These are phyloP conservation scores for Tyrophagus putrescentiae DNA, from an alignment of 1,140 invertebrate genomes.

Conservation along the genomic window DNA sequence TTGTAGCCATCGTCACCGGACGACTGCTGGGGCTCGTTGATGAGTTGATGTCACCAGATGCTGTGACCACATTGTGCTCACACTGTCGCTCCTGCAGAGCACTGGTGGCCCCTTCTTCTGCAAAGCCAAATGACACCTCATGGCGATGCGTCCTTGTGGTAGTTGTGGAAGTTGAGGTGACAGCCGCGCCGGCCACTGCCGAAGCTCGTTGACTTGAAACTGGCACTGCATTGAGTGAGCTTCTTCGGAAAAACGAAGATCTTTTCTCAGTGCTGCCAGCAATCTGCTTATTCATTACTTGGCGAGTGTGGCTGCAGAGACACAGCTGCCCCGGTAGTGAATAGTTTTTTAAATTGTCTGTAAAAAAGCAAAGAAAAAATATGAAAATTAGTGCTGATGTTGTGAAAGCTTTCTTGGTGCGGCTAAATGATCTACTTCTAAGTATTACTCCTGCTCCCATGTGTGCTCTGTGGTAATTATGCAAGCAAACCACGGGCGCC, in stretches of 20 bases:
- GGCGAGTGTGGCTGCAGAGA: too few species aligned
- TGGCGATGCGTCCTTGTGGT: background rate
- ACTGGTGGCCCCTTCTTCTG: background rate
- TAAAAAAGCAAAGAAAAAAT: too few species aligned
- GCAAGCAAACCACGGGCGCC: too few species aligned
- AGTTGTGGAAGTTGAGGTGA: background rate
- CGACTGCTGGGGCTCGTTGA: background rate
- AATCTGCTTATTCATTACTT: constrained; percentile 7
- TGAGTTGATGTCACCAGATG: background rate
- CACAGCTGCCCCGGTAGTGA: too few species aligned
- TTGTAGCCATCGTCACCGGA: background rate
- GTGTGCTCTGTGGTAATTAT: too few species aligned
- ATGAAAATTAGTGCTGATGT: too few species aligned
- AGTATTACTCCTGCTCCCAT: too few species aligned
- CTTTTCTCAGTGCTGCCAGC: constrained; percentile 1
- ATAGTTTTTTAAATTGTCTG: too few species aligned
- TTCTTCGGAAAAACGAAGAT: background rate
- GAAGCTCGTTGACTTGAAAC: constrained; percentile 1
- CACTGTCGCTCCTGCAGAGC: background rate
- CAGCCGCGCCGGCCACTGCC: background rate
- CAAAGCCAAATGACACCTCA: background rate
- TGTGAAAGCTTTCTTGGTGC: too few species aligned
- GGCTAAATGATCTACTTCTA: too few species aligned
- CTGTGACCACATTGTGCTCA: too few species aligned
- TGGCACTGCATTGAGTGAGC: constrained; percentile 5